These are phyloP conservation scores for Aethina tumida DNA, from an alignment of 1,140 invertebrate species.

Conservation along the genomic window DNA sequence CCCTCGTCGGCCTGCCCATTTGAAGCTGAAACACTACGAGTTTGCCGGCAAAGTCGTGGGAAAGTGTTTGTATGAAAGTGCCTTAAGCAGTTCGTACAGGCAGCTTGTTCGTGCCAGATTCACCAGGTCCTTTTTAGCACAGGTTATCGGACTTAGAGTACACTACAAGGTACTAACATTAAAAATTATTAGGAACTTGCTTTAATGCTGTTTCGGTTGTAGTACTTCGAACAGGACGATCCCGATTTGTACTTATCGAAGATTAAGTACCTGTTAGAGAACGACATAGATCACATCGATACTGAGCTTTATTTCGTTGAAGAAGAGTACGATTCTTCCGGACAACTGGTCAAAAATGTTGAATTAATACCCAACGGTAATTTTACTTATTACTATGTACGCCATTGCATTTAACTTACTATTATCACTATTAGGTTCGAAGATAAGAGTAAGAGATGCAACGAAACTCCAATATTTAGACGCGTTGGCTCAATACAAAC, in stretches of 20 bases:
- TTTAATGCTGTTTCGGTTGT: slow-evolving; percentile 24
- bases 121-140: slow-evolving; percentile 86
- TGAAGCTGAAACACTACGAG: slow-evolving; percentile 85
- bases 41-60: slow-evolving; percentile 92
- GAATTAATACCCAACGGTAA: slow-evolving; percentile 73
- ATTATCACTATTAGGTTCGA: too few species aligned
- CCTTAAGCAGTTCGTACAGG: slow-evolving; percentile 75
- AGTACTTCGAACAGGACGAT: slow-evolving; percentile 94
- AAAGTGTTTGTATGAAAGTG: slow-evolving; percentile 86
- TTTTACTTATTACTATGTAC: too few species aligned
- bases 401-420: too few species aligned
- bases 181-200: slow-evolving; percentile 1
- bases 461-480: slow-evolving; percentile 81
- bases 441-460: slow-evolving; percentile 58
- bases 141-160: slow-evolving; percentile 84
- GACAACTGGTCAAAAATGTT: slow-evolving; percentile 62
- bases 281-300: slow-evolving; percentile 64
- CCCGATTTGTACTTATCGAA: slow-evolving; percentile 86
- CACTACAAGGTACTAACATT: slow-evolving; percentile 65
- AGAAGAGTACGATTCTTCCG: slow-evolving; percentile 74
- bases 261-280: slow-evolving; percentile 85
- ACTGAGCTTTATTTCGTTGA: slow-evolving; percentile 83
- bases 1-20: slow-evolving; percentile 56
- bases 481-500: slow-evolving; percentile 77
- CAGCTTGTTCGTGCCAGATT: slow-evolving; percentile 85